These are phyloP conservation scores for Cryptocephalus primarius DNA, from an alignment of 2,888 invertebrate species.

Conservation along the genomic window DNA sequence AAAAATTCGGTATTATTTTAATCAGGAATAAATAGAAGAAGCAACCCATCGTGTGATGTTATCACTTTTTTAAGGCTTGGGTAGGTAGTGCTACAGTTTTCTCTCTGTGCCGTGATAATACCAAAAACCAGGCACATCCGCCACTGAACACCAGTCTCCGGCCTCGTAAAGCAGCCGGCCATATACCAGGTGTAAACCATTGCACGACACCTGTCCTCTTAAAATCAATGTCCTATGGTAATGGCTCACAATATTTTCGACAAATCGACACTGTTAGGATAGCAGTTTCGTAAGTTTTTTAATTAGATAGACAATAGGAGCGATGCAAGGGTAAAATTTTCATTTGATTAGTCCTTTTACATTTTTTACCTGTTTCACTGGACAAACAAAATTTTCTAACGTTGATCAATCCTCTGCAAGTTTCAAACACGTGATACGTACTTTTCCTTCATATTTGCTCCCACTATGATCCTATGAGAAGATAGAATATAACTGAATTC, in stretches of 20 bases:
- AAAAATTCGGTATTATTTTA: too few species aligned
- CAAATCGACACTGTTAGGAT: slow-evolving; percentile 21
- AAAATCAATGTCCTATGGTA: slow-evolving; percentile 36
- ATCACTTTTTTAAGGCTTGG: background rate
- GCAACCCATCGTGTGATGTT: too few species aligned
- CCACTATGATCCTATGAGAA: too few species aligned
- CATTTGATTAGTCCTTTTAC: too few species aligned
- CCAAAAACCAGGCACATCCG: slow-evolving; percentile 15
- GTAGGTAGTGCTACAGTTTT: background rate
- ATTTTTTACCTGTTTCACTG: too few species aligned
- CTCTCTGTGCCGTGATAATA: background rate
- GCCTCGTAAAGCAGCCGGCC: slow-evolving; percentile 26
- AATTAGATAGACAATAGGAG: slow-evolving; percentile 4
- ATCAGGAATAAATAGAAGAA: too few species aligned
- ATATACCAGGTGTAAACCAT: slow-evolving; percentile 34
- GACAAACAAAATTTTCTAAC: too few species aligned
- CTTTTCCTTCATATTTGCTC: too few species aligned
- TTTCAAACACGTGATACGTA: too few species aligned
- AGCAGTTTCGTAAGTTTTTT: background rate
- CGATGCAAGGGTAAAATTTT: too few species aligned
- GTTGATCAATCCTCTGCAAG: too few species aligned
- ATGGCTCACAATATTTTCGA: slow-evolving; percentile 28
- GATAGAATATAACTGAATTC: too few species aligned
- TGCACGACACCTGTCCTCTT: slow-evolving; percentile 33
- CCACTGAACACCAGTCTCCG: slow-evolving; percentile 16